Evolutionary conservation across 2,797 vertebrate species (phyloP), one percentile per base, ranked within the genome.

Genomic region (Enteromius mattozi): DNA sequence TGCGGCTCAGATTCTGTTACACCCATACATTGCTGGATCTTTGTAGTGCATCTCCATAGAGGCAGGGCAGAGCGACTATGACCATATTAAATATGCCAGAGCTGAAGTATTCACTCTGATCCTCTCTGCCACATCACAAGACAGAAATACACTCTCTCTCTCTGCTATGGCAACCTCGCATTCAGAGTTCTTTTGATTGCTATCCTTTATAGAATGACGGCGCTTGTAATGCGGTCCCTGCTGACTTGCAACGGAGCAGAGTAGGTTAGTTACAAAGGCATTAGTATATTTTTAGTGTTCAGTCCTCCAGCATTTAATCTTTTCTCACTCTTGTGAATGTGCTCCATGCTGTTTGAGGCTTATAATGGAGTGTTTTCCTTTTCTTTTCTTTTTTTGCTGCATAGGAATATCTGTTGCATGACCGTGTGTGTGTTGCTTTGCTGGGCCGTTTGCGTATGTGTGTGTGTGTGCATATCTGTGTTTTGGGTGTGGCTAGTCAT

Each of bases 131-230:
- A 87, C 87, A 86, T 89, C 86, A 86, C 82, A 88, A 83, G 72
- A 87, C 87, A 87, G 83, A 87, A 88, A 87, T 88, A 85, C 83
- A 89, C 77, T 88, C 84, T 59, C 85, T 84, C 86, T 69, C 81
- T 87, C 80, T 85, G 71, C 84, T 85, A 86, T 85, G 83, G 88
- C 85, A 88, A 88, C 87, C 51, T 72, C 75, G 35, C 66, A 85
- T 84, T 83, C 85, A 86, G 84, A 86, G 68, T 83, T 88, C 75
- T 86, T 89, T 87, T 90, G 86, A 89, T 89, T 88, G 87, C 86
- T 89, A 79, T 84, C 84, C 86, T 85, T 88, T 90, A 85, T 85
- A 87, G 81, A 84, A 88, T 75, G 70, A 83, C 65, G 78, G 85
- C 65, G 42, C 69, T 86, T 70, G 87, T 87, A 86, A 87, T 85